Evolutionary conservation across 2,113 vertebrate genomes (phyloP), one percentile per base, ranked within the genome.

Genomic region (Nothobranchius kuhntae): DNA sequence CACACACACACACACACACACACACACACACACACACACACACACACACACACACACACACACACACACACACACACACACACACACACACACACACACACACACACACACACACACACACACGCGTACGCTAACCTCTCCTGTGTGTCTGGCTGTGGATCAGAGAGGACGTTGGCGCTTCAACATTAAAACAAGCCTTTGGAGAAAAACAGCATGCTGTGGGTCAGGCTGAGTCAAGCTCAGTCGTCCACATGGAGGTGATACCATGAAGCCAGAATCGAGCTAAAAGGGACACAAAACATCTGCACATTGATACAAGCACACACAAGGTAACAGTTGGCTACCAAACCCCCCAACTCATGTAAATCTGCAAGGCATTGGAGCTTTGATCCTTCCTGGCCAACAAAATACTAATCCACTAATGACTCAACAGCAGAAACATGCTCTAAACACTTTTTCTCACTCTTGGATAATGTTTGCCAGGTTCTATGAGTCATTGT

Each of bases 351-450:
- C 40, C 52, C 4, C 47, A 44, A 56, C 56, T 72, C 71, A 45
- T 62, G 71, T 77, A 82, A 81, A 86, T 62, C 81, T 73, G 57
- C 30, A 21, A 35, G 61, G 71, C 76, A 80, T 53, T 62, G 59
- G 57, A 70, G 59, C 80, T 88, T 88, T 88, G 76, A 89, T 86
- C 77, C 47, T 64, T 85, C 46, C 59, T 82, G 84, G 78, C 64
- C 67, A 85, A 82, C 76, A 72, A 77, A 82, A 75, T 73, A 30
- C 30, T 30, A 30, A 76, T 66, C 48, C 71, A 83, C 79, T 85
- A 86, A 90, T 85, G 86, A 86, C 62, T 83, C 63, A 75, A 83
- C 78, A 87, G 78, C 85, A 89, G 73, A 87, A 85, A 87, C 81
- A 86, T 71, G 74, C 65, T 7, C 73, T 82, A 71, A 79, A 30